Percentiles rank a stretch among this genome's conserved stretches.
phyloP scores from a whole-genome alignment of 1,140 invertebrate genomes.

The Pogonomyrmex barbatus region DNA sequence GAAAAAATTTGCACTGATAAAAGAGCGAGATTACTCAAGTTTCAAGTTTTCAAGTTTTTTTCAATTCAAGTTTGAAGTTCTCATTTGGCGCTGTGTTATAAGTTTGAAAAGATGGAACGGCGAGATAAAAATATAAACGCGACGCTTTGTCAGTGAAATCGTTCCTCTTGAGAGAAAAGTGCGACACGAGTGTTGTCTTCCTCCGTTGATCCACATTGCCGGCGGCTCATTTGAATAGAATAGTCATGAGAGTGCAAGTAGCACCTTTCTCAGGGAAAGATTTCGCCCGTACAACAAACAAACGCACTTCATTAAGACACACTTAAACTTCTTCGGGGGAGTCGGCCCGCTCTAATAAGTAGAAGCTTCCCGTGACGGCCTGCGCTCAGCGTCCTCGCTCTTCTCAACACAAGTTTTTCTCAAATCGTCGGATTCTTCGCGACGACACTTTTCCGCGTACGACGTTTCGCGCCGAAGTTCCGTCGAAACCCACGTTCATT shows the following conservation, averaged over 20 bases:
- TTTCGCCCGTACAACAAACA: conserved; percentile 47
- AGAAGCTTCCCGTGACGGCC: background rate
- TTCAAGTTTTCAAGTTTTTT: background rate
- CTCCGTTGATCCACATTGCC: conserved; percentile 71
- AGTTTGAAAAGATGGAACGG: background rate
- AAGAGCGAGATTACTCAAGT: background rate
- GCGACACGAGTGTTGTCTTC: background rate
- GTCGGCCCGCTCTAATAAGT: conserved; percentile 2
- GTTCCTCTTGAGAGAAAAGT: conserved; percentile 32
- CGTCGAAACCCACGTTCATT: background rate
- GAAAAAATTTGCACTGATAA: background rate
- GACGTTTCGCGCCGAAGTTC: background rate
- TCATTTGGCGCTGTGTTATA: too few species aligned
- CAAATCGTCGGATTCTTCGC: background rate
- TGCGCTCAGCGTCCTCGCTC: background rate
- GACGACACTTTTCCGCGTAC: background rate
- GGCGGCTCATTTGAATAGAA: conserved; percentile 79
- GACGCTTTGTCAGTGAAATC: conserved; percentile 54
- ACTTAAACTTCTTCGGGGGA: background rate
- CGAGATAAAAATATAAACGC: background rate
- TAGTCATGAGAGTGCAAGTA: conserved; percentile 82
- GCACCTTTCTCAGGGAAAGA: conserved; percentile 80
- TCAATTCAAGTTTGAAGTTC: too few species aligned
- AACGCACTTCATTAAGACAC: conserved; percentile 10
- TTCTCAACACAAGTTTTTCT: background rate